phyloP scores from a whole-genome alignment of 2,797 vertebrate genomes.

The Scyliorhinus canicula region DNA sequence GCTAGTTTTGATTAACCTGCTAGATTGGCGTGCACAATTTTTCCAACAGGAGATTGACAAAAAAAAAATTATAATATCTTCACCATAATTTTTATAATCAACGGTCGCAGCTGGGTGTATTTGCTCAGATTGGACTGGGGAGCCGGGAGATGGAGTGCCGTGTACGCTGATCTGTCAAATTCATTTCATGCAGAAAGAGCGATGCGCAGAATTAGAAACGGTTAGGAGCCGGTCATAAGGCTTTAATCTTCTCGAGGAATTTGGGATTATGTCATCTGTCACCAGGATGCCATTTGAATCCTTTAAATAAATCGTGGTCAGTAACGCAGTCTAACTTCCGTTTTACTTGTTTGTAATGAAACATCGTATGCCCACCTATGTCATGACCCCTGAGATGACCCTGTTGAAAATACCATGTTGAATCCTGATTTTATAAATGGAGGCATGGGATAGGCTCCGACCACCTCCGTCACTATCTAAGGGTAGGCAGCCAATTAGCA shows the following conservation, averaged over 20 bases:
- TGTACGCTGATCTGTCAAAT: background rate
- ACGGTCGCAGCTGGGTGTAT: constrained; percentile 21
- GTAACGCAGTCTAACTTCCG: background rate
- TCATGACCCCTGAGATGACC: background rate
- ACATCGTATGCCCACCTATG: background rate
- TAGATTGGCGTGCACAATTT: background rate
- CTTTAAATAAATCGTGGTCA: background rate
- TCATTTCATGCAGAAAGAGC: background rate
- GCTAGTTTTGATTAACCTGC: background rate
- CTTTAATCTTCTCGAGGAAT: constrained; percentile 8
- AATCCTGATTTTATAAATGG: background rate
- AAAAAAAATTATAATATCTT: constrained; percentile 13
- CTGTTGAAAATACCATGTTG: background rate
- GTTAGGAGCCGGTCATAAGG: background rate
- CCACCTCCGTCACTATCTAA: no score
- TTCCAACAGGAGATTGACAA: background rate
- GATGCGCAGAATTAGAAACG: background rate
- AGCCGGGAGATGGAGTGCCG: background rate
- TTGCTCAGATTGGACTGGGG: background rate
- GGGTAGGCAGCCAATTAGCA: no score
- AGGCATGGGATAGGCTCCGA: background rate
- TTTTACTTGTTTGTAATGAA: background rate
- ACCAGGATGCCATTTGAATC: background rate
- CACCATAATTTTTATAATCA: background rate
- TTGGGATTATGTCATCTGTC: background rate